These are phyloP conservation scores for Protomyctophum bolini DNA, from an alignment of 2,113 vertebrate species.

Conservation along the genomic window DNA sequence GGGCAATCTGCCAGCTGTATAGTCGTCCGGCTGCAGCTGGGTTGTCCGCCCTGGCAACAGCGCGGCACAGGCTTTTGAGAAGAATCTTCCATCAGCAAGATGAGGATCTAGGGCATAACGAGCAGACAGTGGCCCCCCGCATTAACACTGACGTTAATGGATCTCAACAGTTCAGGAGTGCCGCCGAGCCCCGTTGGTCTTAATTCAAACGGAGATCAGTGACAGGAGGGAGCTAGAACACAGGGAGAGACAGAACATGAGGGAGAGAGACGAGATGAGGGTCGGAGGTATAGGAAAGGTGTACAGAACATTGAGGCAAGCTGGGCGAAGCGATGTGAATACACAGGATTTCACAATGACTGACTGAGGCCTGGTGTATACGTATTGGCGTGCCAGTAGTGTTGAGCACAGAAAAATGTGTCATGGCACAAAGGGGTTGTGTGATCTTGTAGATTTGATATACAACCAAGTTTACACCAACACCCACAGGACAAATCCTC, in stretches of 20 bases:
- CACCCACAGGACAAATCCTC: too few species aligned
- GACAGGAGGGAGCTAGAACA: constrained; percentile 14
- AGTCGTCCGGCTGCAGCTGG: constrained; percentile 21
- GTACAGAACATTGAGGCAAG: background rate
- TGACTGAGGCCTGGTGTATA: too few species aligned
- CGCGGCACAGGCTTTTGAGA: constrained; percentile 1
- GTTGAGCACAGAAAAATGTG: too few species aligned
- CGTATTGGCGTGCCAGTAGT: too few species aligned
- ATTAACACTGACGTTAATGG: constrained; percentile 64
- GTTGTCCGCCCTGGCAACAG: constrained; percentile 4
- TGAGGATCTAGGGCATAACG: constrained; percentile 44
- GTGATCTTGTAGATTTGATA: too few species aligned
- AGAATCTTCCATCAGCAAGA: constrained; percentile 30
- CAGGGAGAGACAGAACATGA: constrained; percentile 21
- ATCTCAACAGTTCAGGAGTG: constrained; percentile 57
- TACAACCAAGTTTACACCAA: too few species aligned
- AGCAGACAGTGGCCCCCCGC: constrained; percentile 41
- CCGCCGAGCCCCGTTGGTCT: constrained; percentile 30
- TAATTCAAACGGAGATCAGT: constrained; percentile 55
- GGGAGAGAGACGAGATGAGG: background rate
- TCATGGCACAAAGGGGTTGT: too few species aligned
- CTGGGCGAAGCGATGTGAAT: too few species aligned
- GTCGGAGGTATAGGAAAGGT: background rate
- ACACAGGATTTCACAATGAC: too few species aligned
- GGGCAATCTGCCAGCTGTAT: constrained; percentile 25